A percentile compares a stretch with the other conserved stretches of the same genome.
phyloP scores from a whole-genome alignment of 2,888 invertebrate genomes.

The Allolobophora icterica region DNA sequence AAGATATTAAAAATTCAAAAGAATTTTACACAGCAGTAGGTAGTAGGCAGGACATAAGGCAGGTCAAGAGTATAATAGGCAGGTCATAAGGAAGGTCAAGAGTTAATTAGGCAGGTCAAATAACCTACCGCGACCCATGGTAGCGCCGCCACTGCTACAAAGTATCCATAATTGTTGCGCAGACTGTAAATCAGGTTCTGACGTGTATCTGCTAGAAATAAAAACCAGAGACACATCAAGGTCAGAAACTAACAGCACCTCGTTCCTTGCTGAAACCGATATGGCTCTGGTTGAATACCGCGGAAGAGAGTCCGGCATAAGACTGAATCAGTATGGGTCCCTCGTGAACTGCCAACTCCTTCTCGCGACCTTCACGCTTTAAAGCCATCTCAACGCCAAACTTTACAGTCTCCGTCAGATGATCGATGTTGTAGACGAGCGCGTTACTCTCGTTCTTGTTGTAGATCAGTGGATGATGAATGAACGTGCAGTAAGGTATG shows the following conservation, averaged over 20 bases:
- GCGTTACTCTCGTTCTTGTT: conserved; percentile 62
- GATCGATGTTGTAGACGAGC: conserved; percentile 64
- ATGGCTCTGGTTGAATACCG: conserved; percentile 80
- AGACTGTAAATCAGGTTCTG: not conserved
- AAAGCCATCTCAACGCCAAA: not conserved
- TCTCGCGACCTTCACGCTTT: conserved; percentile 18
- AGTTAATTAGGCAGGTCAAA: no score
- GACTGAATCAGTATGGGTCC: conserved; percentile 76
- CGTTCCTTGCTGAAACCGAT: conserved; percentile 86
- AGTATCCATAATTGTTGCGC: not conserved
- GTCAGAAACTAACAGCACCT: conserved; percentile 76
- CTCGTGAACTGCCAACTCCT: conserved; percentile 49
- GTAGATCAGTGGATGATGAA: conserved; percentile 75
- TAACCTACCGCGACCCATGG: no score
- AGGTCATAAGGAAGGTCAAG: no score
- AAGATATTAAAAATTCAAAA: no score
- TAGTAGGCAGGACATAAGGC: no score
- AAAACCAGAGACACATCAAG: not conserved
- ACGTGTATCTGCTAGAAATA: no score
- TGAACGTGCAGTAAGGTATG: conserved; percentile 79
- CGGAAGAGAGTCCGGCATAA: conserved; percentile 79
- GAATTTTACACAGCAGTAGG: no score
- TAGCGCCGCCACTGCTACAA: no score
- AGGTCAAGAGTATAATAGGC: no score
- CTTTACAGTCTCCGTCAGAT: conserved; percentile 63